These are phyloP conservation scores for Carettochelys insculpta DNA, from an alignment of 2,113 vertebrate genomes.

Conservation along the genomic window DNA sequence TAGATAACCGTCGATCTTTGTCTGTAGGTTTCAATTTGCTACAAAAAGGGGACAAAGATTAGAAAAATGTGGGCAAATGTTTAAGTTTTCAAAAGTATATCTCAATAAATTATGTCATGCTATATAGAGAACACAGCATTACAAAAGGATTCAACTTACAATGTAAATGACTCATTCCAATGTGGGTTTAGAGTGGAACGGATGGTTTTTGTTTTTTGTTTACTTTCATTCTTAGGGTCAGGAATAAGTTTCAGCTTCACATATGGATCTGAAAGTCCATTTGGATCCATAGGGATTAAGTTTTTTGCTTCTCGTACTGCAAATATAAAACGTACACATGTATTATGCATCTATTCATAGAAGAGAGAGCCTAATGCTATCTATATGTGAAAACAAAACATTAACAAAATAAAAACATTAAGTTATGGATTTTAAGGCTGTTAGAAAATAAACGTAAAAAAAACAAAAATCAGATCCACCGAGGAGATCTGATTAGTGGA, in stretches of 20 bases:
- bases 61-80: not conserved
- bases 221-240: slow-evolving; percentile 96
- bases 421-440: not conserved
- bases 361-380: not conserved
- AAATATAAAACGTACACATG: not conserved
- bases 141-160: slow-evolving; percentile 80
- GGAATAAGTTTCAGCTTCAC: slow-evolving; percentile 98
- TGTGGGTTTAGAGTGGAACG: slow-evolving; percentile 94
- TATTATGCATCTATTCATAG: not conserved
- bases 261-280: slow-evolving; percentile 94
- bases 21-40: slow-evolving; percentile 93
- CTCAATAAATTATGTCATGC: not conserved
- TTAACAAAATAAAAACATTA: not conserved
- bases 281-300: slow-evolving; percentile 98
- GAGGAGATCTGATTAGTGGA: not conserved
- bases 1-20: slow-evolving; percentile 92
- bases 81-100: not conserved
- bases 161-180: slow-evolving; percentile 94
- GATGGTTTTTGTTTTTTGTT: slow-evolving; percentile 97
- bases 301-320: slow-evolving; percentile 94
- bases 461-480: not conserved
- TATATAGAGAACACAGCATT: not conserved
- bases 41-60: not conserved
- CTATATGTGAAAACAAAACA: not conserved
- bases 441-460: not conserved